These are phyloP conservation scores for Chrysolina oricalcia DNA, from an alignment of 2,888 invertebrate species.

Conservation along the genomic window DNA sequence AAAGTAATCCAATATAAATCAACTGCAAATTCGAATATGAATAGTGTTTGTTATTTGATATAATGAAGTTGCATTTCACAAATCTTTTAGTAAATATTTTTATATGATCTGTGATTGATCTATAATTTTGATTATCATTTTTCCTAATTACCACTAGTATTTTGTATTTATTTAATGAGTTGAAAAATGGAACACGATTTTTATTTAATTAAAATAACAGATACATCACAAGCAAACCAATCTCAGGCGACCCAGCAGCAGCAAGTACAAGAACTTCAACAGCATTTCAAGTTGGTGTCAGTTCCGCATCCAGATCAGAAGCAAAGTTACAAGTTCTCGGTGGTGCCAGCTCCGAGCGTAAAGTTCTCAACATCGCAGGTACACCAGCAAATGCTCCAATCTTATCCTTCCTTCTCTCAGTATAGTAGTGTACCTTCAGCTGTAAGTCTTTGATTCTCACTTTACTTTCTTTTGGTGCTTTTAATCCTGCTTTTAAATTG, in stretches of 20 bases:
- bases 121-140: neutral
- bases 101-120: neutral
- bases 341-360: constrained; percentile 62
- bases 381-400: constrained; percentile 60
- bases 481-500: neutral
- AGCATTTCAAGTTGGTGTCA: constrained; percentile 56
- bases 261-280: constrained; percentile 54
- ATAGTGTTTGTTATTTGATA: neutral
- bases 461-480: neutral
- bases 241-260: constrained; percentile 48
- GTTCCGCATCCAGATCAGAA: constrained; percentile 51
- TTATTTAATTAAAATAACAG: constrained; percentile 33
- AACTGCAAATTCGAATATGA: neutral
- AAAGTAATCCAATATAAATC: neutral
- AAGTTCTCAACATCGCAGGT: constrained; percentile 66
- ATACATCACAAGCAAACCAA: constrained; percentile 57
- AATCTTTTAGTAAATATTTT: neutral
- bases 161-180: neutral
- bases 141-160: neutral
- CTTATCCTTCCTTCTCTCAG: constrained; percentile 58
- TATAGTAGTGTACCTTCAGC: constrained; percentile 56
- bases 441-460: constrained; percentile 56
- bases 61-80: neutral
- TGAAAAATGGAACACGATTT: neutral
- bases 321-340: constrained; percentile 65